These are phyloP conservation scores for Apamea monoglypha DNA, from an alignment of 2,888 invertebrate species.

Conservation along the genomic window DNA sequence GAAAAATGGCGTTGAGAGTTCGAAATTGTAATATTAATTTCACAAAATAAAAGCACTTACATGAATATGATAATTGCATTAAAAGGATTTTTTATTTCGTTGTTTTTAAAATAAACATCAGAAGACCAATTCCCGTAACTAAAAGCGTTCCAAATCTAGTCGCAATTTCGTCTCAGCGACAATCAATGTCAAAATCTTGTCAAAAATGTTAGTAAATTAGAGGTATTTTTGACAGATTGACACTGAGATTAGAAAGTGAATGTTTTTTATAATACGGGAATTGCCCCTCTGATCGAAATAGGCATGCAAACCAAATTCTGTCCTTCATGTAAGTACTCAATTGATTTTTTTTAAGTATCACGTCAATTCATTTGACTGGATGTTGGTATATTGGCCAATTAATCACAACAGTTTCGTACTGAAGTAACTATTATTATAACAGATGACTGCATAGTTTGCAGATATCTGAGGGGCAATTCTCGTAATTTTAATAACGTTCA, in stretches of 20 bases:
- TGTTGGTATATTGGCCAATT: not conserved
- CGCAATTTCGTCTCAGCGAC: too few species aligned
- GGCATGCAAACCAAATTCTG: not conserved
- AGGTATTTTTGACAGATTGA: too few species aligned
- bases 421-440: not conserved
- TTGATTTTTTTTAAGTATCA: not conserved
- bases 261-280: not conserved
- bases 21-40: not conserved
- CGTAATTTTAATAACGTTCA: too few species aligned
- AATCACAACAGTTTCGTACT: not conserved
- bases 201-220: too few species aligned
- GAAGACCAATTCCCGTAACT: not conserved
- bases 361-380: not conserved
- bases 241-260: too few species aligned
- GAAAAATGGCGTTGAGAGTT: constrained; percentile 1
- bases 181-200: too few species aligned
- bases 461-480: too few species aligned
- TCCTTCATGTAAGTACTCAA: not conserved
- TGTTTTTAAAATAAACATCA: not conserved
- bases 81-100: not conserved
- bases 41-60: not conserved
- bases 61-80: not conserved
- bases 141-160: too few species aligned
- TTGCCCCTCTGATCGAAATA: not conserved
- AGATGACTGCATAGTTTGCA: not conserved